phyloP scores from a whole-genome alignment of 2,797 vertebrate genomes.

The Steatocranus sp. region DNA sequence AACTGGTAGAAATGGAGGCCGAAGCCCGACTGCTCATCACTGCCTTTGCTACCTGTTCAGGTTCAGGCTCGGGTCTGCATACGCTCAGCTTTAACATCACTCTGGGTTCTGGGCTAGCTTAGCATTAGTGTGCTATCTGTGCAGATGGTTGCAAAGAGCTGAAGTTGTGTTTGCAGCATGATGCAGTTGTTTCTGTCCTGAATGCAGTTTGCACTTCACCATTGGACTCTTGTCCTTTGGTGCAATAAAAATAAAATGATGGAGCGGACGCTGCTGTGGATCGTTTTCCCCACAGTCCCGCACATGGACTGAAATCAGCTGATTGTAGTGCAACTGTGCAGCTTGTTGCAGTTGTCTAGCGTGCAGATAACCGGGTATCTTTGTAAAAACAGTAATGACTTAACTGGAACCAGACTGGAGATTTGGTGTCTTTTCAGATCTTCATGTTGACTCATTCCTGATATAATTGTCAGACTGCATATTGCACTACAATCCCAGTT shows the following conservation, averaged over 20 bases:
- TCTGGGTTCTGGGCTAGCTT: not conserved
- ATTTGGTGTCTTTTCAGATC: not conserved
- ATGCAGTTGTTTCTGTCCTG: not conserved
- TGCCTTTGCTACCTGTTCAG: not conserved
- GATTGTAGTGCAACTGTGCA: not conserved
- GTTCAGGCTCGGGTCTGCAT: not conserved
- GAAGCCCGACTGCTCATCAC: accelerated
- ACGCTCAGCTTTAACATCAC: not conserved
- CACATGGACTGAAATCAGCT: not conserved
- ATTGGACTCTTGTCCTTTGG: not conserved
- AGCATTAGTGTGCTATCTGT: not conserved
- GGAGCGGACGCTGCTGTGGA: accelerated
- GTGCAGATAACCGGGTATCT: not conserved
- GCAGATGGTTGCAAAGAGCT: not conserved
- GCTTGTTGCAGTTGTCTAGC: accelerated
- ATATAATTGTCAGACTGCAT: not conserved
- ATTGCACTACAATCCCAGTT: not conserved
- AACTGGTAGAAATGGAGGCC: not conserved
- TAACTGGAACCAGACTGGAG: not conserved
- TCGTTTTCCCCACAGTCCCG: not conserved
- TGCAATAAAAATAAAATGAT: accelerated
- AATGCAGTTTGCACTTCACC: not conserved
- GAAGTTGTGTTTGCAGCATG: not conserved
- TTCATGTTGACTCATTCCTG: not conserved
- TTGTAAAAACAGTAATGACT: not conserved